Evolutionary conservation across 2,113 vertebrate genomes (phyloP), one percentile per base, ranked within the genome.

Genomic region (Helogale parvula): DNA sequence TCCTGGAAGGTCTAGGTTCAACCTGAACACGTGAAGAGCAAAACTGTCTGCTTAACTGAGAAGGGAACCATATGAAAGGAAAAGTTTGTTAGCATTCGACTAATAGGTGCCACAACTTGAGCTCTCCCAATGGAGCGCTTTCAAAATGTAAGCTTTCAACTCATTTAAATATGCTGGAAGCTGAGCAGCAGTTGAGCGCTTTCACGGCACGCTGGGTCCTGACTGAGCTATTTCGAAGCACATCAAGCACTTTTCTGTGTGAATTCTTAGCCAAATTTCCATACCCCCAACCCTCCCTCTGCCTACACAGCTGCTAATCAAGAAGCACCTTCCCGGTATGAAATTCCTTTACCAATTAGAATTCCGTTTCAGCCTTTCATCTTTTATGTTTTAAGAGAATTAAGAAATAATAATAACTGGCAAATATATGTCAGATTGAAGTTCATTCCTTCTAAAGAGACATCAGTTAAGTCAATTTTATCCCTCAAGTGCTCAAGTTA

Each of bases 61-160:
- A 97, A 96, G 77, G 83, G 77, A 96, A 69, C 76, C 81, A 1
- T 52, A 86, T 1, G 90, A 94, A 95, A 86, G 41, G 63, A 69
- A 82, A 95, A 90, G 71, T 96, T 94, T 94, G 97, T 98, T 96
- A 96, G 92, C 97, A 91, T 95, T 94, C 92, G 41, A 54, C 92
- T 96, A 96, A 91, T 80, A 96, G 52, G 41, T 84, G 72, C 38
- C 71, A 82, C 80, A 76, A 90, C 45, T 92, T 91, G 77, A 98
- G 88, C 72, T 91, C 85, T 98, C 97, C 88, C 93, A 65, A 31
- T 41, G 72, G 96, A 97, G 88, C 88, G 90, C 93, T 96, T 98
- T 90, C 47, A 68, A 88, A 94, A 94, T 60, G 93, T 97, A 82
- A 97, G 93, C 54, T 4, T 95, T 93, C 76, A 45, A 60, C 74